Percentiles rank a stretch among this genome's conserved stretches.
phyloP scores from a whole-genome alignment of 2,888 invertebrate genomes.

The Hipparchia sbordonii region DNA sequence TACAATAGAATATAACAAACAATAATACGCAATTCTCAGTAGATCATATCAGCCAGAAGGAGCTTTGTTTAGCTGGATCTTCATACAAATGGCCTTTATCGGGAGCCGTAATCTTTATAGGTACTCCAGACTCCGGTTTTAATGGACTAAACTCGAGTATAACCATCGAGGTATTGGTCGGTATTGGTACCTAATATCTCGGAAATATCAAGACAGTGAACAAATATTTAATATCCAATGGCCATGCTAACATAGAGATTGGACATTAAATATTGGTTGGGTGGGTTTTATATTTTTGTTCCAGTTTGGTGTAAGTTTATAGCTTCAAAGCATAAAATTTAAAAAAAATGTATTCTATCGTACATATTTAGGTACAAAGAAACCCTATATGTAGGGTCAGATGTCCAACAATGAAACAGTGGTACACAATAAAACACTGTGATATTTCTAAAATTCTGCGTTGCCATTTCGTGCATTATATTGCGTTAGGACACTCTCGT shows the following conservation, averaged over 20 bases:
- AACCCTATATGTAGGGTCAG: too few species aligned
- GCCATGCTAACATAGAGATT: too few species aligned
- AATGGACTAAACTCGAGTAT: conserved; percentile 18
- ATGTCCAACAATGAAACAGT: too few species aligned
- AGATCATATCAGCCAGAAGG: conserved; percentile 45
- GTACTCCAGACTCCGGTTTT: conserved; percentile 13
- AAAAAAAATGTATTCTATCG: too few species aligned
- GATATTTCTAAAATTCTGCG: too few species aligned
- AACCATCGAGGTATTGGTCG: not conserved
- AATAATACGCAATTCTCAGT: conserved; percentile 46
- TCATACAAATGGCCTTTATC: conserved; percentile 41
- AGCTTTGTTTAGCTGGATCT: conserved; percentile 43
- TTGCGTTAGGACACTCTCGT: too few species aligned
- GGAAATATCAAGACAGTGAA: not conserved
- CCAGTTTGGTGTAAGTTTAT: not conserved
- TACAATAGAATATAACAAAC: conserved; percentile 48
- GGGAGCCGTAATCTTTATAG: conserved; percentile 24
- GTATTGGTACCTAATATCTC: not conserved
- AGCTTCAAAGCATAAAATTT: too few species aligned
- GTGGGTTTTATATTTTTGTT: not conserved
- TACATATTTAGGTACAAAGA: not conserved
- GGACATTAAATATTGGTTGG: too few species aligned
- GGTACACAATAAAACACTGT: too few species aligned
- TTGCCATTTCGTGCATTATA: too few species aligned
- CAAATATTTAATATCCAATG: not conserved